These are phyloP conservation scores for Leptopilina syphax DNA, from an alignment of 2,888 invertebrate species.

Conservation along the genomic window DNA sequence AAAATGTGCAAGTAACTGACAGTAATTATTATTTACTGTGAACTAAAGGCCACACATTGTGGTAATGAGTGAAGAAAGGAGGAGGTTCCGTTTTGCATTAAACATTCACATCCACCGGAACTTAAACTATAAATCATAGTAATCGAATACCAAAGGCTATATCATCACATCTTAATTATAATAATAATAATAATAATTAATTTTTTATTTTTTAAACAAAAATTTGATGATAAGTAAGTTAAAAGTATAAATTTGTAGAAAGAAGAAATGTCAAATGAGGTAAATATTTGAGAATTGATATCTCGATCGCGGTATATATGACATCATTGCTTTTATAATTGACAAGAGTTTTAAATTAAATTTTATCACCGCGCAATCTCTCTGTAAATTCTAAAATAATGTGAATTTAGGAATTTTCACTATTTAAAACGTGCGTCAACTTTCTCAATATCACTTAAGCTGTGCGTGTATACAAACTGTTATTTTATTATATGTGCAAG, in stretches of 20 bases:
- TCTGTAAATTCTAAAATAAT: not conserved
- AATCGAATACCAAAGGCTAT: not conserved
- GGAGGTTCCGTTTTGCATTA: constrained; percentile 15
- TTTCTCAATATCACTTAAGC: constrained; percentile 6
- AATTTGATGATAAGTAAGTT: too few species aligned
- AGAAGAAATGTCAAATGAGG: too few species aligned
- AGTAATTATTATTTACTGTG: constrained; percentile 18
- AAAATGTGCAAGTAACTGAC: constrained; percentile 13
- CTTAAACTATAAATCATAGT: constrained; percentile 3
- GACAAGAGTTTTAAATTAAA: not conserved
- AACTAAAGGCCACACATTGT: constrained; percentile 15
- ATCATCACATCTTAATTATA: not conserved
- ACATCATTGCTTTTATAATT: not conserved
- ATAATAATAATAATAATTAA: too few species aligned
- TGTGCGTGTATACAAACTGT: constrained; percentile 11
- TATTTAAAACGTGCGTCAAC: not conserved
- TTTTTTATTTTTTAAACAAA: too few species aligned
- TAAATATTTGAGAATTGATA: too few species aligned
- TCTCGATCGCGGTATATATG: not conserved
- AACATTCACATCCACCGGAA: not conserved
- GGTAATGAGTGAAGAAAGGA: constrained; percentile 27
- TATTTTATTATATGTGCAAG: constrained; percentile 7
- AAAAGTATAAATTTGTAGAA: too few species aligned
- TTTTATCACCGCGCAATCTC: not conserved
- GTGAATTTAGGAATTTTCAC: constrained; percentile 14